phyloP scores from a whole-genome alignment of 2,888 invertebrate species.

The Sclerodermus sp. region DNA sequence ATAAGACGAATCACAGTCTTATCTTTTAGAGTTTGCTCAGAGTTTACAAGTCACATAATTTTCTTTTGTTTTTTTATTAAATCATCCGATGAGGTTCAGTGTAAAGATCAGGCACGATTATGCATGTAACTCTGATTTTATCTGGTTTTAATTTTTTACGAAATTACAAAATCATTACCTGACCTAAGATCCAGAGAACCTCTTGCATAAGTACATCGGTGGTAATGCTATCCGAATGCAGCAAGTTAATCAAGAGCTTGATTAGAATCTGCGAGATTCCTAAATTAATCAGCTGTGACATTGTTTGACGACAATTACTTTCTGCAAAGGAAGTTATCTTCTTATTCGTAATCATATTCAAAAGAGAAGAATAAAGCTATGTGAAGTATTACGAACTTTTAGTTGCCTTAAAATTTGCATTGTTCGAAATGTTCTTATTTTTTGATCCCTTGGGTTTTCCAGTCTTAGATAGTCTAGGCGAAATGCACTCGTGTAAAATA shows the following conservation, averaged over 20 bases:
- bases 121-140: too few species aligned
- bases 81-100: too few species aligned
- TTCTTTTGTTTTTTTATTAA: too few species aligned
- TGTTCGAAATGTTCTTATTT: conserved; percentile 40
- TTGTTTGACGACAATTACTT: conserved; percentile 62
- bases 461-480: conserved; percentile 57
- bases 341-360: conserved; percentile 2
- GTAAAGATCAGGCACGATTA: too few species aligned
- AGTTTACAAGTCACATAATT: too few species aligned
- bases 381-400: background rate
- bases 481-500: conserved; percentile 65
- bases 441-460: conserved; percentile 39
- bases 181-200: conserved; percentile 65
- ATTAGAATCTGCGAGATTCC: conserved; percentile 65
- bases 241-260: conserved; percentile 61
- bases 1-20: too few species aligned
- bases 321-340: conserved; percentile 55
- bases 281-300: conserved; percentile 60
- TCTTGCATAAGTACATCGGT: conserved; percentile 64
- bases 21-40: too few species aligned
- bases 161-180: conserved; percentile 47
- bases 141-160: too few species aligned
- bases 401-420: conserved; percentile 10
- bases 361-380: conserved; percentile 11
- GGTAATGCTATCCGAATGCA: conserved; percentile 61